Evolutionary conservation across 2,797 vertebrate species (phyloP).

Genomic region (Melanotaenia nigrans): DNA sequence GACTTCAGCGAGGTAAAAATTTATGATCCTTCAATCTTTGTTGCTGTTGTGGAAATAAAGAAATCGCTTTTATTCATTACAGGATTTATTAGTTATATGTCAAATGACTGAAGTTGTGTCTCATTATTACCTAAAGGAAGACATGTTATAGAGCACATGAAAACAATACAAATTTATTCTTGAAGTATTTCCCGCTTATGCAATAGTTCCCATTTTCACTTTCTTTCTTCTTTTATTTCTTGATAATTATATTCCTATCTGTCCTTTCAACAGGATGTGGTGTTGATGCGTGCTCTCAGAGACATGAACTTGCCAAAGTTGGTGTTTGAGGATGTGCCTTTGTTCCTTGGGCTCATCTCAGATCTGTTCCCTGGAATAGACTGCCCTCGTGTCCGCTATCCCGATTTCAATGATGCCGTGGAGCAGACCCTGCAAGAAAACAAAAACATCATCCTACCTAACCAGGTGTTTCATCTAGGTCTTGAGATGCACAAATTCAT

Average conservation of each 20-base stretch:
- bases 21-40: conserved; percentile 1
- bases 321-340: conserved; percentile 95
- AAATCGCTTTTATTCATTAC: background rate
- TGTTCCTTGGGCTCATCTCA: conserved; percentile 94
- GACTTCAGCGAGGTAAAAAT: conserved; percentile 89
- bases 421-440: conserved; percentile 85
- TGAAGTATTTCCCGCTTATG: background rate
- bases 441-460: conserved; percentile 84
- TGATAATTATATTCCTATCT: background rate
- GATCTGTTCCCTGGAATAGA: conserved; percentile 95
- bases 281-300: conserved; percentile 94
- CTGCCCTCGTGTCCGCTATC: conserved; percentile 92
- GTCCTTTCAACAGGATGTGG: conserved; percentile 86
- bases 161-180: background rate
- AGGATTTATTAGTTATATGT: background rate
- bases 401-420: conserved; percentile 91
- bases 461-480: conserved; percentile 83
- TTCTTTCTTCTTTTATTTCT: background rate
- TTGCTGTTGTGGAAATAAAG: conserved; percentile 1
- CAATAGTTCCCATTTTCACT: background rate
- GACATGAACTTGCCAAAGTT: conserved; percentile 99
- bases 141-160: background rate
- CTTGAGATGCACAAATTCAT: background rate
- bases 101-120: background rate
- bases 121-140: background rate